Conservation (phyloP, 2,888 invertebrate species). For the Thymelicus sylvestris region DNA sequence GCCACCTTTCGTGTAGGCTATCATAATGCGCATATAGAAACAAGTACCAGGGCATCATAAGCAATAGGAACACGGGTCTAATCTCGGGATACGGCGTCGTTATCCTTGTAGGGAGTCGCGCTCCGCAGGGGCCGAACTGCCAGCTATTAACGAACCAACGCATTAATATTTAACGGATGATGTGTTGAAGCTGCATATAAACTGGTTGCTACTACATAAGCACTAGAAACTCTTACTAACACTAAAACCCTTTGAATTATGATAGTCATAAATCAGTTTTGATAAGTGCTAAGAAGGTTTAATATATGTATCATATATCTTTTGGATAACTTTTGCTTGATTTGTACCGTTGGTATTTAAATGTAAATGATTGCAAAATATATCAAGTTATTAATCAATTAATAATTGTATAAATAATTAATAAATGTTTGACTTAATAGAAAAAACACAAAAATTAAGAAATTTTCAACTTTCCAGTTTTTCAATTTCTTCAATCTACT, state of each 20-base stretch:
- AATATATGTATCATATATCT: too few relatives aligned
- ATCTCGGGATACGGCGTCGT: constrained; percentile 57
- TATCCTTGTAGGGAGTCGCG: constrained; percentile 63
- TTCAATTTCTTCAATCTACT: too few relatives aligned
- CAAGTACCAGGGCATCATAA: constrained; percentile 31
- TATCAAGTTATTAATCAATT: too few relatives aligned
- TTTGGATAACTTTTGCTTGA: too few relatives aligned
- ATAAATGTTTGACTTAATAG: too few relatives aligned
- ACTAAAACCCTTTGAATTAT: constrained; percentile 21
- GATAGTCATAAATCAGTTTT: constrained; percentile 22
- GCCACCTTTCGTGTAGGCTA: constrained; percentile 11
- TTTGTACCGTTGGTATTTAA: too few relatives aligned
- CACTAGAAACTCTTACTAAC: background rate
- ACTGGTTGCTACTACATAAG: constrained; percentile 36
- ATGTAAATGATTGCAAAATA: too few relatives aligned
- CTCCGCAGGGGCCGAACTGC: constrained; percentile 53
- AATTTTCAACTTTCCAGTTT: too few relatives aligned
- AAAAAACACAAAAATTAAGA: too few relatives aligned
- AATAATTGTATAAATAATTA: too few relatives aligned
- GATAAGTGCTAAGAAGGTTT: background rate
- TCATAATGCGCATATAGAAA: constrained; percentile 34
- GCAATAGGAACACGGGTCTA: constrained; percentile 57
- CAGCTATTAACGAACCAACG: constrained; percentile 55
- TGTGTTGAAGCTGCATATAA: constrained; percentile 40
- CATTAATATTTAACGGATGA: constrained; percentile 64